Conservation (phyloP, 2,888 invertebrate species). For the Nemotelus pantherinus region DNA sequence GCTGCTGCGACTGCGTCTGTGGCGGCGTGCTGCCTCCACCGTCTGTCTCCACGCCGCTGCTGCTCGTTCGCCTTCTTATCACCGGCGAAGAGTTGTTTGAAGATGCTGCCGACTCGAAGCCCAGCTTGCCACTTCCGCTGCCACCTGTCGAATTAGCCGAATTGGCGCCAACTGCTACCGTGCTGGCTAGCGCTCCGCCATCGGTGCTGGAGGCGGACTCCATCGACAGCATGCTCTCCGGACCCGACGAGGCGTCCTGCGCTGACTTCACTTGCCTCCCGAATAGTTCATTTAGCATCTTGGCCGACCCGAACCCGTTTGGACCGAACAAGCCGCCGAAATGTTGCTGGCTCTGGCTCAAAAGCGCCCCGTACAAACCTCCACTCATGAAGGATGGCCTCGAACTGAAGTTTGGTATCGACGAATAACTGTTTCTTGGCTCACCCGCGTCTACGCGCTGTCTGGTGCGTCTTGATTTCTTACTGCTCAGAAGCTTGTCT, state of each 20-base stretch:
- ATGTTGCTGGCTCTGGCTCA: slow-evolving; percentile 80
- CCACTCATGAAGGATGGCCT: slow-evolving; percentile 85
- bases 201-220: slow-evolving; percentile 64
- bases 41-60: slow-evolving; percentile 64
- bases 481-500: slow-evolving; percentile 80
- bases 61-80: slow-evolving; percentile 56
- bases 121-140: slow-evolving; percentile 44
- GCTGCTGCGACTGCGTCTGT: slow-evolving; percentile 55
- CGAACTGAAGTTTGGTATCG: slow-evolving; percentile 79
- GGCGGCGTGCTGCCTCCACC: slow-evolving; percentile 61
- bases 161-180: slow-evolving; percentile 52
- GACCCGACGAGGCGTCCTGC: slow-evolving; percentile 70
- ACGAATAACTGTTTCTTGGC: slow-evolving; percentile 91
- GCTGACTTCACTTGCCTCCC: slow-evolving; percentile 82
- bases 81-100: slow-evolving; percentile 52
- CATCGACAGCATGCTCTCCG: slow-evolving; percentile 65
- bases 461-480: slow-evolving; percentile 93
- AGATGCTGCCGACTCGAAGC: slow-evolving; percentile 50
- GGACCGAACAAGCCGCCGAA: slow-evolving; percentile 85
- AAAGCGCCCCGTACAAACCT: slow-evolving; percentile 88
- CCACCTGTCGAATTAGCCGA: slow-evolving; percentile 36
- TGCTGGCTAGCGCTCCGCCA: slow-evolving; percentile 61
- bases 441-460: slow-evolving; percentile 97
- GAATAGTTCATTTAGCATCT: slow-evolving; percentile 90
- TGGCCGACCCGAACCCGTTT: slow-evolving; percentile 86